Evolutionary conservation across 2,797 vertebrate genomes (phyloP).

Genomic region (Darevskia nairensis): DNA sequence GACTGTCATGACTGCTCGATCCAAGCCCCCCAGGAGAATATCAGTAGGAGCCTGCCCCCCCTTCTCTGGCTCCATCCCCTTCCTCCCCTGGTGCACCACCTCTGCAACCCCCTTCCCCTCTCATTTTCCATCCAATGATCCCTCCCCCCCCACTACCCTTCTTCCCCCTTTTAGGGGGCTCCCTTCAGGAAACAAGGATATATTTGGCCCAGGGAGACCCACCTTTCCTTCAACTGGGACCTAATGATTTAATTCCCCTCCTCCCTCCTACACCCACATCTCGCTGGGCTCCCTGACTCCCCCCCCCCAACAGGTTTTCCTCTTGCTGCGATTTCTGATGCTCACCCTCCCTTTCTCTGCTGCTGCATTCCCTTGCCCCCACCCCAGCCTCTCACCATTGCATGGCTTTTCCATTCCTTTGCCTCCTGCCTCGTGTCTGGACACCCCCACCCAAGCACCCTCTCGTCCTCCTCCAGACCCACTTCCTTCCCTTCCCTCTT

Average conservation of each 20-base stretch:
- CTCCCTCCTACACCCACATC: background rate
- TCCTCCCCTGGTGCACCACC: too few relatives aligned
- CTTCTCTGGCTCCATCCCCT: background rate
- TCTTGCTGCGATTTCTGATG: background rate
- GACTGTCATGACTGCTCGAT: constrained; percentile 22
- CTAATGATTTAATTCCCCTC: too few relatives aligned
- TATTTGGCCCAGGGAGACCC: background rate
- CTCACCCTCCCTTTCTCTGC: background rate
- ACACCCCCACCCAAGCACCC: too few relatives aligned
- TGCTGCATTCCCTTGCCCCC: background rate
- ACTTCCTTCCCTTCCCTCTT: too few relatives aligned
- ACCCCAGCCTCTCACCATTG: too few relatives aligned
- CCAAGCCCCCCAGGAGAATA: constrained; percentile 21
- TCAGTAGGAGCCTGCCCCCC: background rate
- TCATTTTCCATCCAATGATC: background rate
- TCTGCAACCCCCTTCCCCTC: background rate
- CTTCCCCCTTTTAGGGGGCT: background rate
- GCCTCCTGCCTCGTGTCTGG: too few relatives aligned
- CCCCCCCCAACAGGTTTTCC: background rate
- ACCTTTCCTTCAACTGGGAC: background rate
- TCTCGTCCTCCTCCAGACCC: too few relatives aligned
- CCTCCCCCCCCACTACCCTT: too few relatives aligned
- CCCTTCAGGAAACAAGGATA: background rate
- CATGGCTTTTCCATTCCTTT: too few relatives aligned
- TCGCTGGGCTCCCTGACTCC: background rate